Base-by-base conservation (phyloP, 2,797 vertebrate species). In the Melanotaenia trifasciata region DNA sequence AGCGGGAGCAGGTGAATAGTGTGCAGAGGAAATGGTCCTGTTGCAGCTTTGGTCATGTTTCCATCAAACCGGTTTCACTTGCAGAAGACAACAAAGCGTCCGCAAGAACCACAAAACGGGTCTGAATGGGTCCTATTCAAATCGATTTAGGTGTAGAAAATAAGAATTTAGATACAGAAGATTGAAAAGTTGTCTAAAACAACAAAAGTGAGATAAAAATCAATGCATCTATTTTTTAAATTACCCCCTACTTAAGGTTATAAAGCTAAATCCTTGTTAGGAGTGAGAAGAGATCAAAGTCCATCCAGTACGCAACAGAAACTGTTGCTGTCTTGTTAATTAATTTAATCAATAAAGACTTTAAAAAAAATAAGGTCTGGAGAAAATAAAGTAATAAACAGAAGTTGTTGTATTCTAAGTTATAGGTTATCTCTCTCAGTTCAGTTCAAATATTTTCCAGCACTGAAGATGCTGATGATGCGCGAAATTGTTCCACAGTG, bases 21-120 rank as follows among this genome's bases (percentile, higher is more conserved):
- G 50, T 13, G 58, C 40, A 71, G 65, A 64, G 60, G 67, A 69
- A 78, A 73, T 45, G 88, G 67, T 85, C 80, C 83, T 76, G 72
- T 70, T 47, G 33, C 56, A 59, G 81, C 84, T 88, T 68, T 61
- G 85, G 57, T 89, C 94, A 95, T 95, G 67, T 75, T 93, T 87
- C 86, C 92, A 92, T 84, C 58, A 84, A 90, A 83, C 72, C 77
- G 43, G 61, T 20, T 57, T 59, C 68, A 20, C 57, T 0, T 63
- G 67, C 45, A 78, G 53, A 56, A 66, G 62, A 69, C 69, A 63
- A 69, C 57, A 40, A 71, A 64, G 67, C 60, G 67, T 73, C 53
- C n/a, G 0, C 54, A 47, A 53, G 11, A 67, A 10, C 32, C 59
- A 56, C 12, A 38, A 2, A 14, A 38, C 28, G 2, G 5, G 40